Conservation (phyloP, 2,797 vertebrate genomes). For the Clarias laeviceps region DNA sequence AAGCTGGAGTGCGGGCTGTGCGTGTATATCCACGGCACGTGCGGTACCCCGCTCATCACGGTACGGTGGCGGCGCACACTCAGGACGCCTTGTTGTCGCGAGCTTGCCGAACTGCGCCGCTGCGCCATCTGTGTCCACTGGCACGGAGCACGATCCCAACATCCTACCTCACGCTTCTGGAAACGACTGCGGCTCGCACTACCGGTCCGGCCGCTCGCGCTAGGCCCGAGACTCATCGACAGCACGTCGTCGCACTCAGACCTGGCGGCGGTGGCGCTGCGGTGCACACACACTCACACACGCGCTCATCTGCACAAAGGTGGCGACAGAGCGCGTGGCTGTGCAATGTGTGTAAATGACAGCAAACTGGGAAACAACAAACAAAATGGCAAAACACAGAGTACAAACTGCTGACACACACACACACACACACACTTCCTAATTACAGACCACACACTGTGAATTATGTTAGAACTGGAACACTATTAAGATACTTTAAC, state of each 20-base stretch:
- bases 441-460: constrained; percentile 9
- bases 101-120: constrained; percentile 80
- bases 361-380: constrained; percentile 23
- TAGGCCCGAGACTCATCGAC: constrained; percentile 82
- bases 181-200: constrained; percentile 81
- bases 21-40: constrained; percentile 81
- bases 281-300: constrained; percentile 43
- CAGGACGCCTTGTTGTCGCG: constrained; percentile 70
- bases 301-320: constrained; percentile 13
- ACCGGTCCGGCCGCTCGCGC: constrained; percentile 80
- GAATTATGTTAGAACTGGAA: not conserved
- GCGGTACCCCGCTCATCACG: constrained; percentile 76
- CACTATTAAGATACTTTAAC: not conserved
- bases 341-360: constrained; percentile 40
- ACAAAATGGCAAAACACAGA: constrained; percentile 42
- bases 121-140: constrained; percentile 76
- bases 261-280: constrained; percentile 74
- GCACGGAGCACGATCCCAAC: constrained; percentile 81
- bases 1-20: constrained; percentile 88
- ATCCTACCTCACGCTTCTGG: constrained; percentile 83
- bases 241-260: constrained; percentile 92
- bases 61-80: constrained; percentile 78
- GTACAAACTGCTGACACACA: constrained; percentile 42
- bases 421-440: not conserved
- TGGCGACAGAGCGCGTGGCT: constrained; percentile 44